Base-by-base conservation (phyloP, 1,140 invertebrate genomes). In the Platyscapa corneri region DNA sequence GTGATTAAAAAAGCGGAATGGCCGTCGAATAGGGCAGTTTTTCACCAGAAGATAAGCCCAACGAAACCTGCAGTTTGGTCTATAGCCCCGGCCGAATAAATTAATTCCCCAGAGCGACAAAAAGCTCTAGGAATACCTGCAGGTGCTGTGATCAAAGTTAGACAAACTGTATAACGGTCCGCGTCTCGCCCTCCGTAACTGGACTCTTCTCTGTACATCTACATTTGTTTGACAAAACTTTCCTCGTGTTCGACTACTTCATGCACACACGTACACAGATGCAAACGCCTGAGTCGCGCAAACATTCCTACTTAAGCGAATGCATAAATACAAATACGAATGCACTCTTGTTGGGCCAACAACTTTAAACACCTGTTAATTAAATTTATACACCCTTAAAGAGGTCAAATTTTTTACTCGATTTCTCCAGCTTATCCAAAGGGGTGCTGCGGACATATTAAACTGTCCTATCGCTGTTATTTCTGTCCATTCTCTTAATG, bases 221-320 rank as follows among this genome's bases (percentile, higher is more conserved):
- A 16, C 64, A 65, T 65, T 14, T 30, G 64, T 32, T 32, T 39
- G 20, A 32, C 46, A 23, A 72, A 82, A 82, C 42, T 82, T 82
- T 70, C 42, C 65, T 53, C 3, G 78, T 27, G 5, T 70, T 37
- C 14, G 16, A 20, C 34, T 18, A 16, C 49, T 34, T 20, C 23
- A 18, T 56, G 6, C 16, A 18, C 18, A 37, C 23, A 42, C 39
- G 0, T 74, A 27, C 72, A n/a, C n/a, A 60, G 16, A 65, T 30
- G n/a, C 78, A 7, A 30, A 46, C 27, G 27, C 14, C 2, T 65
- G 2, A 30, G 30, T 30, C n/a, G n/a, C n/a, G n/a, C n/a, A 65
- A 65, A 65, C 64, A 16, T 32, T n/a, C 30, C 2, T 30, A 30
- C 30, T 30, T 65, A 65, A 30, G 30, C 14, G 30, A 10, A 60